These are phyloP conservation scores for Drosophila limbata DNA, from an alignment of 2,888 invertebrate species.

Conservation along the genomic window DNA sequence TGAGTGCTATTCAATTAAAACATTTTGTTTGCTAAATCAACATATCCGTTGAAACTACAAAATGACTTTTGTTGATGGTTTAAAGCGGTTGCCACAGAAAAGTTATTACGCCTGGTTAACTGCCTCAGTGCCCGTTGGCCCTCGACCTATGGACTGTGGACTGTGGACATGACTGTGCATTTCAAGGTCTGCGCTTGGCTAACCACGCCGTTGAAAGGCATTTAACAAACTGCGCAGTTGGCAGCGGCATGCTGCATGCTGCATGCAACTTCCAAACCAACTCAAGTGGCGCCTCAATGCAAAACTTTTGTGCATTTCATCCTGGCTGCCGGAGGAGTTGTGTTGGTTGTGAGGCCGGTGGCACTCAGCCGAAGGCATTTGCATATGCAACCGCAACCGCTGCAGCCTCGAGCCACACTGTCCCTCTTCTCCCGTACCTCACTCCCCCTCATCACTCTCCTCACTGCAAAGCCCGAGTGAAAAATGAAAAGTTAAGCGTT, in stretches of 20 bases:
- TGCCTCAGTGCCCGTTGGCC: constrained; percentile 47
- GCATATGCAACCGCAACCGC: constrained; percentile 71
- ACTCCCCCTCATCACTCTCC: too few relatives aligned
- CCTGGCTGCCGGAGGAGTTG: constrained; percentile 5
- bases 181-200: constrained; percentile 77
- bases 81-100: constrained; percentile 63
- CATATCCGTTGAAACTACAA: constrained; percentile 59
- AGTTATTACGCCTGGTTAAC: constrained; percentile 66
- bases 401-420: not conserved
- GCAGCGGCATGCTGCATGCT: constrained; percentile 38
- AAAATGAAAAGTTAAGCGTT: constrained; percentile 75
- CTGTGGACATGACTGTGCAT: constrained; percentile 40
- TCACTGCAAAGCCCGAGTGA: constrained; percentile 2
- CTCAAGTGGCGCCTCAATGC: constrained; percentile 71
- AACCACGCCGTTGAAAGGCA: constrained; percentile 79
- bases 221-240: constrained; percentile 77
- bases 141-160: not conserved
- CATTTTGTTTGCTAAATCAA: constrained; percentile 76
- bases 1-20: constrained; percentile 72
- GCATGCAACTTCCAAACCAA: constrained; percentile 52
- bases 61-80: constrained; percentile 73
- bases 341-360: constrained; percentile 5
- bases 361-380: constrained; percentile 65
- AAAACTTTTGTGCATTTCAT: constrained; percentile 73
- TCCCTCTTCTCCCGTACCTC: not conserved